Base-by-base conservation (phyloP, 1,140 invertebrate genomes). In the Carposina sasakii region DNA sequence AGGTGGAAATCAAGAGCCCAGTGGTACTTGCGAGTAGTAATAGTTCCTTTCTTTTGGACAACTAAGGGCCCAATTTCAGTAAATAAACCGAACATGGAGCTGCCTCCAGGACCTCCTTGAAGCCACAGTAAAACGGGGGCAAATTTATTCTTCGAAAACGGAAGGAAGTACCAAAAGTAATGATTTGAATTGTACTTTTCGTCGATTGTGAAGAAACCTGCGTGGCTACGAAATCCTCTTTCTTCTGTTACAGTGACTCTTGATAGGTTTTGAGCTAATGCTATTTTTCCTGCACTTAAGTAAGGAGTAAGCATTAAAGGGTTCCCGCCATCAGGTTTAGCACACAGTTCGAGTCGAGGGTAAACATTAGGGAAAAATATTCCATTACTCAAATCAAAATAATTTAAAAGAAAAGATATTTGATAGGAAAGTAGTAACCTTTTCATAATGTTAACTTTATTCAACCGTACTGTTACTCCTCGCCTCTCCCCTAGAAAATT, bases 81-180 rank as follows among this genome's bases (percentile, higher is more conserved):
- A 19, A 94, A 87, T 21, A 85, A 59, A n/a, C 79, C 79, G 48
- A 76, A 81, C 20, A 83, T 51, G 1, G 79, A 83, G 39, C 93
- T 91, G 1, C 87, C 88, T 6, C 92, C 92, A 0, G 92, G 92
- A 9, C 93, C 89, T 13, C 92, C 92, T 85, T 93, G 91, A 3
- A 94, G 79, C 92, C 92, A 94, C 6, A 94, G 62, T 5, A 92
- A 41, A 8, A 94, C 85, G 3, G 92, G 92, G 2, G 88, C 87
- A 19, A 69, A 72, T 26, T 71, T 68, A 41, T 67, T 67, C 33
- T 77, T 65, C 3, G 57, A 76, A 59, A 88, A 81, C 1, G 90
- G 85, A 15, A 91, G 91, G 61, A 94, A 93, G 70, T 90, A 94
- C 92, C 92, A 94, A 74, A 94, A 93, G 71, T 92, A 94, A 52